Percentiles rank a stretch among this genome's conserved stretches.
Conservation (phyloP, 2,797 vertebrate genomes). For the Ficedula albicollis region DNA sequence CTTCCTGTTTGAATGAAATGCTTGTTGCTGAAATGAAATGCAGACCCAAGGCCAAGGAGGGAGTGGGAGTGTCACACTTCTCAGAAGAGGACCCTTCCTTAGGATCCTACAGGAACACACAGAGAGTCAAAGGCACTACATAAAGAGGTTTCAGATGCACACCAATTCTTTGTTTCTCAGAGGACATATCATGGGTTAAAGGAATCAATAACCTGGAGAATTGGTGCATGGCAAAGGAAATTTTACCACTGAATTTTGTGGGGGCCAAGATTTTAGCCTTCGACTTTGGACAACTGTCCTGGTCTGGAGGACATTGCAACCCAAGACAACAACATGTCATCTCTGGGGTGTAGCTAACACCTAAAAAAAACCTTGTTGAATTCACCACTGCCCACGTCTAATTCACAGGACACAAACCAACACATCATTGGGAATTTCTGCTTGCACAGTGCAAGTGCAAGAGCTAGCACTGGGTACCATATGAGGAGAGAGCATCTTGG, state of each 20-base stretch:
- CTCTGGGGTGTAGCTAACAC: background rate
- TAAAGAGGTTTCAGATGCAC: background rate
- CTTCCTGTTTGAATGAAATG: background rate
- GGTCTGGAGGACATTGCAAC: too few species aligned
- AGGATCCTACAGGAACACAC: background rate
- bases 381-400: background rate
- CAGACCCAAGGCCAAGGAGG: background rate
- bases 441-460: background rate
- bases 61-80: background rate
- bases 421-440: background rate
- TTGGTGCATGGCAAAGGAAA: background rate
- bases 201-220: background rate
- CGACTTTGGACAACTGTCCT: background rate
- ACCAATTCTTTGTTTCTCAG: background rate
- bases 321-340: background rate
- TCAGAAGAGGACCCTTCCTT: background rate
- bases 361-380: background rate
- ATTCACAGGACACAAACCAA: background rate
- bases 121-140: background rate
- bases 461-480: background rate
- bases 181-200: background rate
- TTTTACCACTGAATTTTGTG: background rate
- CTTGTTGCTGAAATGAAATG: background rate
- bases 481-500: background rate
- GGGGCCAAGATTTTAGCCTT: background rate